phyloP scores from a whole-genome alignment of 2,797 vertebrate species.

The Vireo griseus region DNA sequence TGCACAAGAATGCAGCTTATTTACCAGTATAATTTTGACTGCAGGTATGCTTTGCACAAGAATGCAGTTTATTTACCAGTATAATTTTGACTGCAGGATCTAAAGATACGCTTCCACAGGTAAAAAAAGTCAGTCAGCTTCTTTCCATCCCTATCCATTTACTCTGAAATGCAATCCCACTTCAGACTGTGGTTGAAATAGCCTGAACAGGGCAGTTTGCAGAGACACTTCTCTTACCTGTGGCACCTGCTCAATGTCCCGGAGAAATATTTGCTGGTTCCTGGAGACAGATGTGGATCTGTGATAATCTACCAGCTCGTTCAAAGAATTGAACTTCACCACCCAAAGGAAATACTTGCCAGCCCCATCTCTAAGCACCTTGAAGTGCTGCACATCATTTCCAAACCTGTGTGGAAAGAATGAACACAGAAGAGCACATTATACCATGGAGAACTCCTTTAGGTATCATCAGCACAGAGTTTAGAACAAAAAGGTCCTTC shows the following conservation, averaged over 20 bases:
- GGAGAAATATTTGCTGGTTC: conserved; percentile 98
- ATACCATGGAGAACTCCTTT: background rate
- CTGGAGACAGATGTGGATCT: conserved; percentile 97
- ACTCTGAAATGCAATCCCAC: background rate
- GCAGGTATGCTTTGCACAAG: background rate
- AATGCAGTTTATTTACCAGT: background rate
- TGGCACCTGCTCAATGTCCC: conserved; percentile 96
- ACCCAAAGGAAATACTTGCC: conserved; percentile 99
- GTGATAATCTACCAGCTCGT: conserved; percentile 98
- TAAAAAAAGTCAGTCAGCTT: background rate
- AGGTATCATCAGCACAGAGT: background rate
- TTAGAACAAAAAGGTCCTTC: background rate
- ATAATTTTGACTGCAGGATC: background rate
- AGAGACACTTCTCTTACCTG: conserved; percentile 80
- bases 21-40: background rate
- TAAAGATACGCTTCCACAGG: background rate
- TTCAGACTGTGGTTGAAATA: background rate
- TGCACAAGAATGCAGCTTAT: background rate
- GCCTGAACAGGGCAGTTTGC: accelerated
- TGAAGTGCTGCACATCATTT: conserved; percentile 98
- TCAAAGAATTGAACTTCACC: conserved; percentile 98
- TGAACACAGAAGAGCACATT: background rate
- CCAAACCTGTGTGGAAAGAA: conserved; percentile 83
- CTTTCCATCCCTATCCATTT: background rate
- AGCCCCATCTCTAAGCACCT: conserved; percentile 96